These are phyloP conservation scores for Spisula subtruncata DNA, from an alignment of 2,888 invertebrate genomes.

Conservation along the genomic window DNA sequence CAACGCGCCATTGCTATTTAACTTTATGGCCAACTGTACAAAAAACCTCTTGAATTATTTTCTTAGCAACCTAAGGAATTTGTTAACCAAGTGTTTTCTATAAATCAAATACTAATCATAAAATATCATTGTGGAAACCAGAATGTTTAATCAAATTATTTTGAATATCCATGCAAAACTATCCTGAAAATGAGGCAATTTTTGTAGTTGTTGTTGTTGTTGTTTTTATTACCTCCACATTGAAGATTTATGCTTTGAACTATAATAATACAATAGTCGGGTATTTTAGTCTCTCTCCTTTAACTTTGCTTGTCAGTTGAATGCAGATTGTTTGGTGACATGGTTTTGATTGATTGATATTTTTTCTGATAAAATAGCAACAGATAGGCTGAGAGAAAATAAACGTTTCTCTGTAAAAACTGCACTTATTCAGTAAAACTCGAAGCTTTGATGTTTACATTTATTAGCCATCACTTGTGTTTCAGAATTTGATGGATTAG, in stretches of 20 bases:
- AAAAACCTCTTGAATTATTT: not conserved
- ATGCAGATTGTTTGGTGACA: constrained; percentile 30
- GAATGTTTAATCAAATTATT: not conserved
- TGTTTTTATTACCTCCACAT: not conserved
- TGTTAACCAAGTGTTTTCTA: not conserved
- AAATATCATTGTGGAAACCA: not conserved
- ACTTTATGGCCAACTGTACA: no score
- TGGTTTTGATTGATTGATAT: constrained; percentile 57
- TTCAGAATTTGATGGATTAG: constrained; percentile 66
- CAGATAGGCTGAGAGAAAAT: constrained; percentile 35
- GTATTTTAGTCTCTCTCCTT: not conserved
- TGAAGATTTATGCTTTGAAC: not conserved
- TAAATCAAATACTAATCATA: not conserved
- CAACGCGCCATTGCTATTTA: no score
- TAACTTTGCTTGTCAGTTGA: not conserved
- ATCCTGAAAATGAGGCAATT: not conserved
- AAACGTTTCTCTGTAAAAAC: constrained; percentile 25
- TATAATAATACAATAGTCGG: not conserved
- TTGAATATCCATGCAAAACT: not conserved
- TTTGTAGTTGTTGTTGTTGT: not conserved
- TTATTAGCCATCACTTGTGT: constrained; percentile 61
- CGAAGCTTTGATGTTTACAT: constrained; percentile 57
- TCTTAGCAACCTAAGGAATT: not conserved
- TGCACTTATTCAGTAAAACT: constrained; percentile 45
- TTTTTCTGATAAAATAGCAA: constrained; percentile 53